Evolutionary conservation across 2,113 vertebrate genomes (phyloP), one percentile per base, ranked within the genome.

Genomic region (Oceanites oceanicus): DNA sequence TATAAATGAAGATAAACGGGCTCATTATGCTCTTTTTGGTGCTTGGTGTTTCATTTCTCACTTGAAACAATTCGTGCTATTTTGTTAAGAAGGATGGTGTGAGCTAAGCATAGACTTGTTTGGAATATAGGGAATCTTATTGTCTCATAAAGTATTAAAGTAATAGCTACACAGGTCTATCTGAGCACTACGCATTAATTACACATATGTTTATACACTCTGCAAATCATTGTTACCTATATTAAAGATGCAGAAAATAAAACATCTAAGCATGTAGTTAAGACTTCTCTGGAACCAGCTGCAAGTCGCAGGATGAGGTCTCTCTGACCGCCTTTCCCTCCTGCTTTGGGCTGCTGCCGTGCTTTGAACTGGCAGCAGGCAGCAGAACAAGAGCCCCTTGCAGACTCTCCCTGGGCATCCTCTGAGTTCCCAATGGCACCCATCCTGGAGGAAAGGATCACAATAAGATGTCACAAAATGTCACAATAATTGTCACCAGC

Each of bases 1-100:
- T 0, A 0, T 0, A 3, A 11, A 5, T 1, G 25, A 13, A 38
- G 17, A 8, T 2, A 7, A 34, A 18, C 7, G 3, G 34, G 23
- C 2, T 16, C 13, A 1, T 27, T 7, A 1, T 0, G 12, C 55
- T 11, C 18, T 10, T 45, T 36, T 21, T 5, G 7, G 8, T 3
- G 36, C 32, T 8, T 11, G 18, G 25, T 2, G 4, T 16, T 50
- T 30, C 3, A 5, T 68, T 79, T 44, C 22, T 74, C 47, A 13
- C 58, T n/a, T 25, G 67, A 61, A 73, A 66, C 8, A n/a, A 20
- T 15, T 47, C 3, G 0, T 17, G 25, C 49, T 44, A 0, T 65
- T 86, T 71, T 17, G n/a, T 45, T 25, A 44, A 10, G 9, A 53
- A 47, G 59, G n/a, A 11, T 32, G 36, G 36, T 10, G 15, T n/a